Evolutionary conservation across 92 coral and sea anemone genomes (phyloP), one percentile per base, ranked within the genome.

Genomic region (Actinostola sp.): DNA sequence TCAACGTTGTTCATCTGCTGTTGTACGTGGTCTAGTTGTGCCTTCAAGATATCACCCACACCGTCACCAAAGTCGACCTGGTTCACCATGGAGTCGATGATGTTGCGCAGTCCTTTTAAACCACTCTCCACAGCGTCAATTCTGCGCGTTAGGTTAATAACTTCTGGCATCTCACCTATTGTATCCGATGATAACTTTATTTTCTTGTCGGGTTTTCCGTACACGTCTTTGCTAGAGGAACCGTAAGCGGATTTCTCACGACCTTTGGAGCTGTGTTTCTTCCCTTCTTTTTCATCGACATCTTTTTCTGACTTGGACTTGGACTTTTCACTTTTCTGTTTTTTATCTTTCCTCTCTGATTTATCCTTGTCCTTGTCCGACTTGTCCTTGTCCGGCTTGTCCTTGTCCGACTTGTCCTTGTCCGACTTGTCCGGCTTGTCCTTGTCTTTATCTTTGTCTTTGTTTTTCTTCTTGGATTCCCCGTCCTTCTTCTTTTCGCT

Each of bases 1-100:
- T 91, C 92, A 2, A 87, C 97, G 14, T 82, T 43, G 61, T 67
- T 91, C 54, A 91, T 77, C 44, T 91, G 97, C 24, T 87, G 86
- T 75, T 91, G 92, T 19, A 63, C 81, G 69, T 87, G 93, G 24
- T 77, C 87, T 14, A 90, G 82, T 63, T 90, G 97, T 7, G 89
- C 93, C 77, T 86, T 88, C 8, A 90, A 66, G 63, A 81, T 69
- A 24, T 88, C 87, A 13, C 91, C 92, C 28, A 90, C 91, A 12
- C 86, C 93, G 57, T 84, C 96, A 28, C 96, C 93, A 59, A 87
- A 87, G 75, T 90, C 97, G 8, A 89, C 97, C 63, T 90, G 98
- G 57, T 92, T 90, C 13, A 93, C 92, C 89, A 93, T 82, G 50
- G 92, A 84, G 72, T 88, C 97, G 34, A 93, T 78, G 61, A 93